A percentile compares a stretch with the other conserved stretches of the same genome.
Conservation (phyloP, 2,888 invertebrate species). For the Dryococelus australis region DNA sequence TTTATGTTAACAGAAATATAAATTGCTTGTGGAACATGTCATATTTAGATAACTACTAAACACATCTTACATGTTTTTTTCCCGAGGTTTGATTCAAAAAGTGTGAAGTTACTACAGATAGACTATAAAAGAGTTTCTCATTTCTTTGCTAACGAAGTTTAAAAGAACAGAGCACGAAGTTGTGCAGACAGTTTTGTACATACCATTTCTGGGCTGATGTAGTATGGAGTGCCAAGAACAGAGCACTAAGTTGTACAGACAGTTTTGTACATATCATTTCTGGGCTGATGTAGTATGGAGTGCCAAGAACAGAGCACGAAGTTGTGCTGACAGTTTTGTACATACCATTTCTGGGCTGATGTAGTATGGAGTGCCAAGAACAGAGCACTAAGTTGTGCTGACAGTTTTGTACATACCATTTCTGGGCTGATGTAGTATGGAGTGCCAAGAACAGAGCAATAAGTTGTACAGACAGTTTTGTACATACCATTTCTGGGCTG, state of each 20-base stretch:
- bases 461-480: not conserved
- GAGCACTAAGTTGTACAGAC: slow-evolving; percentile 50
- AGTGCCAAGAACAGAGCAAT: slow-evolving; percentile 69
- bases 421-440: slow-evolving; percentile 80
- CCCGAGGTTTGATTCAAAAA: no score
- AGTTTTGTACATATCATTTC: slow-evolving; percentile 66
- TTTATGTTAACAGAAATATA: no score
- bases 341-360: slow-evolving; percentile 76
- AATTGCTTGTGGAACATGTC: no score
- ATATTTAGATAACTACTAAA: no score
- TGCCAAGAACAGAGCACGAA: slow-evolving; percentile 67
- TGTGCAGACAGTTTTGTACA: slow-evolving; percentile 44
- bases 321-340: slow-evolving; percentile 33
- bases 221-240: slow-evolving; percentile 76
- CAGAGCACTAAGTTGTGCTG: slow-evolving; percentile 54
- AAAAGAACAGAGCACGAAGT: not conserved
- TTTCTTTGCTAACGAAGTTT: no score
- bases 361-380: slow-evolving; percentile 77
- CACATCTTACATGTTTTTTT: no score
- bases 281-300: slow-evolving; percentile 78
- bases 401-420: slow-evolving; percentile 62
- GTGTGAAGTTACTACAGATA: no score
- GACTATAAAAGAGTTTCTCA: no score
- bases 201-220: slow-evolving; percentile 78
- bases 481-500: slow-evolving; percentile 73